Evolutionary conservation across 92 coral and sea anemone genomes (phyloP), one percentile per base, ranked within the genome.

Genomic region (Epizoanthus stellaris): DNA sequence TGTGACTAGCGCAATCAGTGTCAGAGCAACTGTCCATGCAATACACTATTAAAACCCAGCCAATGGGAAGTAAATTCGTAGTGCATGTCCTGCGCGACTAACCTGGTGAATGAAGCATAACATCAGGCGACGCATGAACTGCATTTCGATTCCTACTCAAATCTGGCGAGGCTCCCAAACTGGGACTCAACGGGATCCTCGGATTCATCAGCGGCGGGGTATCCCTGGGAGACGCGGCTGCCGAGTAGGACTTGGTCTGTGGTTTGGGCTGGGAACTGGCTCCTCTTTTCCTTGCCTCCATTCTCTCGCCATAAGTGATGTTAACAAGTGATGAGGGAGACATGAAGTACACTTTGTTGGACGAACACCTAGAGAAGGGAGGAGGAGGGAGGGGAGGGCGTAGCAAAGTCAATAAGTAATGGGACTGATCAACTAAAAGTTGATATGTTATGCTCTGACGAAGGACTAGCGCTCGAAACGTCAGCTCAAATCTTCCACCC

Each of bases 221-320:
- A 30, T 56, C 80, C 19, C 86, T 85, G 60, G 89, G 64, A n/a
- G 88, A 73, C 4, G 81, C 88, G n/a, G 81, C 79, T 15, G 93
- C 65, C 47, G 85, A 82, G 19, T 89, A 19, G 15, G 80, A 54
- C 52, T 87, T 90, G n/a, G 85, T 68, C 39, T 81, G 95, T 54
- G 89, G 70, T 23, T 79, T 83, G 0, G 86, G 91, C 21, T 91
- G 93, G n/a, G 85, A 87, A 3, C 88, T 70, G 4, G 77, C 81
- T 25, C 95, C 95, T 56, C 91, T 86, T 87, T 95, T 94, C 21
- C 82, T 87, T 7, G 87, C 90, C 47, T 94, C 98, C 69, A 89
- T 76, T 66, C 99, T 87, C 58, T 85, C 92, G 43, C 99, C 99
- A 59, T 92, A 87, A 13, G 95, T 85, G 70, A 96, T 73, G 85